Conservation (phyloP, 1,140 invertebrate genomes). For the Trichonephila clavata region DNA sequence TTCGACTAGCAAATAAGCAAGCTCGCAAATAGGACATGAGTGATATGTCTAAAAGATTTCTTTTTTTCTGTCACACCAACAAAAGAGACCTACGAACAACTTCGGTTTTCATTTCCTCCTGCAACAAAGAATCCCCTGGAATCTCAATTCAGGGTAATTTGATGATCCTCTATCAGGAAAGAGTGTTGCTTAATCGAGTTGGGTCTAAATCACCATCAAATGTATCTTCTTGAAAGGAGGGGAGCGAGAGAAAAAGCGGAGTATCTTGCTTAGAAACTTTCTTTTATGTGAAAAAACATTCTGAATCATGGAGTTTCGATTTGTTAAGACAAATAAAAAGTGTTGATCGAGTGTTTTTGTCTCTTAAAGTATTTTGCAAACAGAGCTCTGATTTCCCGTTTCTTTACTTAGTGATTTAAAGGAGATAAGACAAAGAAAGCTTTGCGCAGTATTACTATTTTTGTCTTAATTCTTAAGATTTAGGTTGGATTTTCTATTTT, state of each 20-base stretch:
- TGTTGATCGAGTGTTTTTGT: too few species aligned
- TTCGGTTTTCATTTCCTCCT: constrained; percentile 47
- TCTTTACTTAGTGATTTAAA: too few species aligned
- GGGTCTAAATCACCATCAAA: background rate
- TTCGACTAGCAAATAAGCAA: background rate
- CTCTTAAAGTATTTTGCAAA: too few species aligned
- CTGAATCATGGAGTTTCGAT: too few species aligned
- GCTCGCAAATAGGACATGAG: background rate
- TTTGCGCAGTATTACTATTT: too few species aligned
- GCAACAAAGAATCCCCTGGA: constrained; percentile 35
- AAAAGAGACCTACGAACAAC: background rate
- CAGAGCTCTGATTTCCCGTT: too few species aligned
- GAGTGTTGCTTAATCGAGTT: constrained; percentile 30
- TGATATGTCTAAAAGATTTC: background rate
- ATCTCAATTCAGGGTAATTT: constrained; percentile 65
- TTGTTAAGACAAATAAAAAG: too few species aligned
- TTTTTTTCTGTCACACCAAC: background rate
- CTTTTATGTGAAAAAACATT: too few species aligned
- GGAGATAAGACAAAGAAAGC: too few species aligned
- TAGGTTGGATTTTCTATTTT: too few species aligned
- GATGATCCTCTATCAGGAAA: constrained; percentile 55
- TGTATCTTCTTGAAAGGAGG: background rate
- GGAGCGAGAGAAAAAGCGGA: background rate
- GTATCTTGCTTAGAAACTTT: too few species aligned
- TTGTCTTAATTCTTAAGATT: too few species aligned